A percentile compares a stretch with the other conserved stretches of the same genome.
These are phyloP conservation scores for Dromius quadrimaculatus DNA, from an alignment of 2,888 invertebrate species.

Conservation along the genomic window DNA sequence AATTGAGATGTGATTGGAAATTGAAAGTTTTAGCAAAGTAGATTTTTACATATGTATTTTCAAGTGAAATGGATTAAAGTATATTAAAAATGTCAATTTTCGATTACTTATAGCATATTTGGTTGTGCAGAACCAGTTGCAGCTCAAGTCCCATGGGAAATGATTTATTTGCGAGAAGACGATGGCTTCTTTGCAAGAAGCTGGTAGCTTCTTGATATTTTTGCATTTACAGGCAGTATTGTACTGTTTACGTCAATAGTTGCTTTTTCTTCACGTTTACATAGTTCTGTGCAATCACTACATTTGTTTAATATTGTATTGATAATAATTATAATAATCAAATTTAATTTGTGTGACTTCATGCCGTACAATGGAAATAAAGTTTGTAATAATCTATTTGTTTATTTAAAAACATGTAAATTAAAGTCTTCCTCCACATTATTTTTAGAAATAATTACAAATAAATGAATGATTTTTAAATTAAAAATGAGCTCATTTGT, in stretches of 20 bases:
- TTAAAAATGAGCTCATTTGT: too few species aligned
- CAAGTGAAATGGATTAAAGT: conserved; percentile 18
- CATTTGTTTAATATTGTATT: conserved; percentile 25
- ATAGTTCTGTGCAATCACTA: conserved; percentile 51
- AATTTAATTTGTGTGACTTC: conserved; percentile 44
- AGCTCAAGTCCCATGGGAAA: conserved; percentile 18
- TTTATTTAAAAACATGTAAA: conserved; percentile 31
- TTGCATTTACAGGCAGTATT: conserved; percentile 41
- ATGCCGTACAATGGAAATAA: conserved; percentile 49
- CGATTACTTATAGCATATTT: conserved; percentile 37
- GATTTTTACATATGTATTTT: conserved; percentile 39
- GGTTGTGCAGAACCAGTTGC: conserved; percentile 42
- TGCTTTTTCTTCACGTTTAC: conserved; percentile 42
- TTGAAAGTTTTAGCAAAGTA: conserved; percentile 16
- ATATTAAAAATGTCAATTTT: conserved; percentile 38
- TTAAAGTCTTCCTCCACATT: too few species aligned
- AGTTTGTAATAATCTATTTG: conserved; percentile 50
- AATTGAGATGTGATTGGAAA: conserved; percentile 48
- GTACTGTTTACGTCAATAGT: conserved; percentile 39
- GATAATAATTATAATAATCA: conserved; percentile 45
- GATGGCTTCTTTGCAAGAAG: conserved; percentile 5
- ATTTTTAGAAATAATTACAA: too few species aligned
- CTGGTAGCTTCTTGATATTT: not conserved
- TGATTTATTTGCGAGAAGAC: not conserved
- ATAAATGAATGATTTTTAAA: too few species aligned